phyloP scores from a whole-genome alignment of 2,888 invertebrate species.

The Rhopalosiphum nymphaeae region DNA sequence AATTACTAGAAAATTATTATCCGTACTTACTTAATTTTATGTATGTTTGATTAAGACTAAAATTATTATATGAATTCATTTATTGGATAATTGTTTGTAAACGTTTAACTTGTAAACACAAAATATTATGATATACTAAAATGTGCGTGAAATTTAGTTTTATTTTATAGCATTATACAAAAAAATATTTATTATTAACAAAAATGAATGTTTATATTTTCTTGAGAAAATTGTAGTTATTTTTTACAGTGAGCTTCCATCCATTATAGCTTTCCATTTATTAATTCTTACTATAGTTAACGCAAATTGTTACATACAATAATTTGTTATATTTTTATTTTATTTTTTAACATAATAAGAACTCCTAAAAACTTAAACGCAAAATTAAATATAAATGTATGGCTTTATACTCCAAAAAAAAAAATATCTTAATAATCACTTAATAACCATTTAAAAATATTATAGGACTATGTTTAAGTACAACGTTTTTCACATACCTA shows the following conservation, averaged over 20 bases:
- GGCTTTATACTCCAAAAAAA: not conserved
- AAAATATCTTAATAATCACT: not conserved
- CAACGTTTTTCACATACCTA: slow-evolving; percentile 25
- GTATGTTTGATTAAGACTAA: not conserved
- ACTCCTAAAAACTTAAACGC: not conserved
- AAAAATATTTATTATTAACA: not conserved
- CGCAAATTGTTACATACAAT: not conserved
- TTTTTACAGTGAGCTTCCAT: not conserved
- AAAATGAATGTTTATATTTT: not conserved
- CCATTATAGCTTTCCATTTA: too few relatives aligned
- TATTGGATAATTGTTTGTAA: not conserved
- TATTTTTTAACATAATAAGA: not conserved
- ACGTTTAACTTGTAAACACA: not conserved
- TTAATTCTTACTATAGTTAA: not conserved
- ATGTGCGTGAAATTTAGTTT: not conserved
- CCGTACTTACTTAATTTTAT: not conserved
- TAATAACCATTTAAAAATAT: not conserved
- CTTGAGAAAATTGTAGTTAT: not conserved
- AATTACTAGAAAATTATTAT: not conserved
- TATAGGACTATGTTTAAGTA: not conserved
- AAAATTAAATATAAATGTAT: not conserved
- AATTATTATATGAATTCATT: not conserved
- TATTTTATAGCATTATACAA: not conserved
- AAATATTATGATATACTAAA: not conserved
- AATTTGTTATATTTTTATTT: not conserved